Percentiles rank a stretch among this genome's conserved stretches.
Evolutionary conservation across 2,113 vertebrate genomes (phyloP).

Genomic region (Macheiramphus alcinus): DNA sequence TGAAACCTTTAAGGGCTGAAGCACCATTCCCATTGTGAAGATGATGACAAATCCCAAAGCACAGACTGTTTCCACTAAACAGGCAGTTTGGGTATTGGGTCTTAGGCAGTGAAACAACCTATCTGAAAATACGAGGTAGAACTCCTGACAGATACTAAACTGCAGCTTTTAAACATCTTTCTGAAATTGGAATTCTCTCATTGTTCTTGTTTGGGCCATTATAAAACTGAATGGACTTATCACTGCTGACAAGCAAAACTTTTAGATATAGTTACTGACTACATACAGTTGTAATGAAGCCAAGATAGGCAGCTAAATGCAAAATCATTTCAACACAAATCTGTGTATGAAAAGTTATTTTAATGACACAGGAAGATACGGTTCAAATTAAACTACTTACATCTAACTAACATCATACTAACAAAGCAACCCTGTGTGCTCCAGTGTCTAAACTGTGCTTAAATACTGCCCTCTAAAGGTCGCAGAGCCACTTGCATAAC

Average conservation of each 20-base stretch:
- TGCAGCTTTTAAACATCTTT: background rate
- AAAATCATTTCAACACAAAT: background rate
- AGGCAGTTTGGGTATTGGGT: background rate
- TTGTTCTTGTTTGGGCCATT: background rate
- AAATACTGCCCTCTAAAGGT: conserved; percentile 59
- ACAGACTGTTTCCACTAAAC: background rate
- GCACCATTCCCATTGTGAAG: background rate
- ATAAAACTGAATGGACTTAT: background rate
- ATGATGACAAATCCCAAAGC: background rate
- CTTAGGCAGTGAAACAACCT: background rate
- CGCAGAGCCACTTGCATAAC: background rate
- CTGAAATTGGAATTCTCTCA: background rate
- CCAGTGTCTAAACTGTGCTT: background rate
- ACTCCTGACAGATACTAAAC: background rate
- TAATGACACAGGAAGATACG: background rate
- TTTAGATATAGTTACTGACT: background rate
- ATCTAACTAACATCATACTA: too few relatives aligned
- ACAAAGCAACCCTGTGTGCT: background rate
- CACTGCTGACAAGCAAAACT: background rate
- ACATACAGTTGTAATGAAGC: background rate
- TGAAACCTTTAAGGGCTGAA: background rate
- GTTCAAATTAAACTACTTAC: background rate
- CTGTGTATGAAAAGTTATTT: background rate
- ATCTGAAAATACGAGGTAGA: background rate
- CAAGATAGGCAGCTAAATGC: background rate